A percentile compares a stretch with the other conserved stretches of the same genome.
phyloP scores from a whole-genome alignment of 1,140 invertebrate genomes.

The Battus philenor region DNA sequence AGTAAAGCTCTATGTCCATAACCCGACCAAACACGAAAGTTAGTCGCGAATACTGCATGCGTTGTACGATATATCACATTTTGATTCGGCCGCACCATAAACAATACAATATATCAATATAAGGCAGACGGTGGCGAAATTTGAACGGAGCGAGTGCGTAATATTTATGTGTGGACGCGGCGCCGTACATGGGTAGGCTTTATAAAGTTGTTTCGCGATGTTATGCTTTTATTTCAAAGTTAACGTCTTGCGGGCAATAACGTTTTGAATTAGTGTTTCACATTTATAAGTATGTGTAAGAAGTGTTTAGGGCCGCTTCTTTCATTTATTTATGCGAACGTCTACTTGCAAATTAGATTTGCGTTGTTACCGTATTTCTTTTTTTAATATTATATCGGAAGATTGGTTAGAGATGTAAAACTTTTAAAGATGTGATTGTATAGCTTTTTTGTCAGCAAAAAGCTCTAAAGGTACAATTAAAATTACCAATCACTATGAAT shows the following conservation, averaged over 20 bases:
- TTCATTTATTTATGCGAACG: too few species aligned
- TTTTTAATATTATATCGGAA: too few species aligned
- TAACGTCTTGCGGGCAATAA: slow-evolving; percentile 20
- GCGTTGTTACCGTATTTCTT: too few species aligned
- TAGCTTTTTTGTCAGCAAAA: too few species aligned
- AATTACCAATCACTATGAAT: too few species aligned
- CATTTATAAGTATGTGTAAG: slow-evolving; percentile 1
- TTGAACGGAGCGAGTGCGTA: slow-evolving; percentile 63
- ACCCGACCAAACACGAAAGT: slow-evolving; percentile 70
- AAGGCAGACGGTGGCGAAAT: slow-evolving; percentile 72
- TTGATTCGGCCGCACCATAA: slow-evolving; percentile 74
- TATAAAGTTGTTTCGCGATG: slow-evolving; percentile 37
- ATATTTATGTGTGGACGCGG: slow-evolving; percentile 49
- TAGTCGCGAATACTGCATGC: slow-evolving; percentile 60
- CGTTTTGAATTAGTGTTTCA: slow-evolving; percentile 21
- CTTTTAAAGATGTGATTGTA: too few species aligned
- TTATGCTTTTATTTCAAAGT: slow-evolving; percentile 38
- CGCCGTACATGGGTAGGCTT: slow-evolving; percentile 24
- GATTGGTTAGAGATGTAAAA: too few species aligned
- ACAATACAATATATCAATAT: slow-evolving; percentile 76
- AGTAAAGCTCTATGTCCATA: slow-evolving; percentile 38
- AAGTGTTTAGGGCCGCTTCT: too few species aligned
- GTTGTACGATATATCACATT: slow-evolving; percentile 72
- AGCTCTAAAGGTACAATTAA: too few species aligned
- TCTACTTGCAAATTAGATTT: too few species aligned